phyloP scores from a whole-genome alignment of 1,140 invertebrate genomes.

The Drosophila navojoa region DNA sequence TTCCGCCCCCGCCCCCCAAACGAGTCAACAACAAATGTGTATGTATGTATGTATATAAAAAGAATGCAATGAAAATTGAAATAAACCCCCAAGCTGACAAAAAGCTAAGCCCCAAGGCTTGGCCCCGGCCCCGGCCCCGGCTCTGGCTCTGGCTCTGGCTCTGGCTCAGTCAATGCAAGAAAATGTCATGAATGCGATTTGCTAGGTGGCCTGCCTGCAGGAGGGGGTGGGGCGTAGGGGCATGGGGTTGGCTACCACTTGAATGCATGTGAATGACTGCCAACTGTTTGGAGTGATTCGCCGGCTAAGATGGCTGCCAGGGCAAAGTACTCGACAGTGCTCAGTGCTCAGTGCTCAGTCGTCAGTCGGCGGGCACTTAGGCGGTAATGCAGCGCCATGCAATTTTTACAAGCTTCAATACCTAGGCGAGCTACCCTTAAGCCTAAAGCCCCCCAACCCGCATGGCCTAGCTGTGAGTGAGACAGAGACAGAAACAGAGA shows the following conservation, averaged over 20 bases:
- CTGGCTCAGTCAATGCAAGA: slow-evolving; percentile 68
- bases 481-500: not conserved
- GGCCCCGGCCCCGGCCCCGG: too few species aligned
- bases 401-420: slow-evolving; percentile 82
- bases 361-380: slow-evolving; percentile 53
- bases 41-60: slow-evolving; percentile 43
- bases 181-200: slow-evolving; percentile 80
- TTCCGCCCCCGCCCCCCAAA: not conserved
- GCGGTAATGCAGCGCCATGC: slow-evolving; percentile 76
- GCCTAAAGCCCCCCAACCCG: not conserved
- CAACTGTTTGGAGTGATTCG: slow-evolving; percentile 57
- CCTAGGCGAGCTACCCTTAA: slow-evolving; percentile 55
- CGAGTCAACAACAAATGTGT: slow-evolving; percentile 37
- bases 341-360: slow-evolving; percentile 25
- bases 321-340: slow-evolving; percentile 39
- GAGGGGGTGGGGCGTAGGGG: not conserved
- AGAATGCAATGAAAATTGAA: too few species aligned
- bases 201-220: not conserved
- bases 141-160: not conserved
- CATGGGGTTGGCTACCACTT: slow-evolving; percentile 35
- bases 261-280: slow-evolving; percentile 76
- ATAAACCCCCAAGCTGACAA: slow-evolving; percentile 15
- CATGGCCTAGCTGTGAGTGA: too few species aligned
- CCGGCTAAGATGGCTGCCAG: slow-evolving; percentile 69
- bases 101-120: slow-evolving; percentile 7